These are phyloP conservation scores for Ifrita kowaldi DNA, from an alignment of 2,113 vertebrate genomes.

Conservation along the genomic window DNA sequence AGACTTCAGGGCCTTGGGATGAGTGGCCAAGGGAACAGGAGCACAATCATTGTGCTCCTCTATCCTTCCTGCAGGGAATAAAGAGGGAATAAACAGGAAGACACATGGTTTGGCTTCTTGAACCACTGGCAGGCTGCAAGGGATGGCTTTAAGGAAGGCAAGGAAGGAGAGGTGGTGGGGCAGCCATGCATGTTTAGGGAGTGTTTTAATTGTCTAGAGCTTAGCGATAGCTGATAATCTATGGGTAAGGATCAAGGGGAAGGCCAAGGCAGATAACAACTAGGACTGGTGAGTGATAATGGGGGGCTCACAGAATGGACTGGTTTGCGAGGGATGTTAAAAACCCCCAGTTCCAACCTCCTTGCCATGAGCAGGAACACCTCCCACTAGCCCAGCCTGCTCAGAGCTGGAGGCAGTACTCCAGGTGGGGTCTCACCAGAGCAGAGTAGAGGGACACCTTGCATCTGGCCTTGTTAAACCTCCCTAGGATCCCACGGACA, in stretches of 20 bases:
- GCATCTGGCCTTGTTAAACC: background rate
- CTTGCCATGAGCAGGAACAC: background rate
- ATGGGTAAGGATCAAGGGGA: background rate
- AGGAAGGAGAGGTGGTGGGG: background rate
- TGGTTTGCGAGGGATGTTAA: background rate
- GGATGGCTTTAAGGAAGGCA: background rate
- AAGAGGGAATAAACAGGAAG: background rate
- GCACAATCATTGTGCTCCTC: background rate
- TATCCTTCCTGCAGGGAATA: background rate
- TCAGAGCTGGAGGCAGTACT: too few species aligned
- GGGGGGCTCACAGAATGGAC: background rate
- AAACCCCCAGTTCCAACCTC: fast-evolving
- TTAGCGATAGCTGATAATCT: background rate
- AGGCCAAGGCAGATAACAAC: background rate
- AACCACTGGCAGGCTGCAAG: background rate
- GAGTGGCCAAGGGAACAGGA: background rate
- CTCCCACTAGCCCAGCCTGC: too few species aligned
- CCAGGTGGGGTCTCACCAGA: background rate
- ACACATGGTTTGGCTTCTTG: background rate
- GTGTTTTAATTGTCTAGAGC: background rate
- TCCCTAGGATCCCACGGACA: fast-evolving
- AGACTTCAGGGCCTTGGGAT: background rate
- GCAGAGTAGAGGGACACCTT: background rate
- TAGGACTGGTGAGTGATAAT: background rate
- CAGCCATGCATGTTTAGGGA: background rate